Conservation (phyloP, 2,113 vertebrate genomes). For the Corydoras sp. region DNA sequence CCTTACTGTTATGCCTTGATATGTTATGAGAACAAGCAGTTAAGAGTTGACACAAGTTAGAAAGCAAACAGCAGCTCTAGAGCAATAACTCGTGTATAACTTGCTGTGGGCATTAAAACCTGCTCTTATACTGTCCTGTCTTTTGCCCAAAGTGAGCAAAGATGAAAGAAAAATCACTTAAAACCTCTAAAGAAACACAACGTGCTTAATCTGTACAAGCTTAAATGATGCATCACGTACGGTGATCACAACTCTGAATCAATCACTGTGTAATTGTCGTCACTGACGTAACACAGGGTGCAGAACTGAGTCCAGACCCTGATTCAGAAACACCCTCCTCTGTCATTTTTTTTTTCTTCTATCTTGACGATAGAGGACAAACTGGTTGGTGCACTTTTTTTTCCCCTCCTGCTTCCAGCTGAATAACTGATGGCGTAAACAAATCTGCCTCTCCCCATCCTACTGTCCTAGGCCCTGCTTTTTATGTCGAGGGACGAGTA, state of each 20-base stretch:
- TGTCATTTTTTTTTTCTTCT: neutral
- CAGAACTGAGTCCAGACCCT: neutral
- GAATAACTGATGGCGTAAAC: constrained; percentile 26
- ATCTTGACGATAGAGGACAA: constrained; percentile 10
- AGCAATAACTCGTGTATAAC: no score
- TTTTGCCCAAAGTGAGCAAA: no score
- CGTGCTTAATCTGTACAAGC: no score
- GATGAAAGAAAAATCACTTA: no score
- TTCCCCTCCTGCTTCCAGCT: constrained; percentile 1
- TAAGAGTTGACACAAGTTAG: constrained; percentile 6
- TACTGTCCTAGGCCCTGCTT: neutral
- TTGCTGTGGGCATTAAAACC: no score
- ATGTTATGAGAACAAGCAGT: constrained; percentile 17
- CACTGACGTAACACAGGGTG: neutral
- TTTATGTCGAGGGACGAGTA: neutral
- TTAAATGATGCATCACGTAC: no score
- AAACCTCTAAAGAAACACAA: no score
- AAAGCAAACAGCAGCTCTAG: constrained; percentile 8
- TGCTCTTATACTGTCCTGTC: no score
- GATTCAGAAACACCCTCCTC: neutral
- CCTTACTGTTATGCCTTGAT: neutral
- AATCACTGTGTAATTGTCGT: neutral
- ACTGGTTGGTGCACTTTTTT: constrained; percentile 25
- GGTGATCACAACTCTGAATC: neutral
- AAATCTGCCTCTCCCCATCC: constrained; percentile 22